phyloP scores from a whole-genome alignment of 2,888 invertebrate species.

The Polymixis flavicincta region DNA sequence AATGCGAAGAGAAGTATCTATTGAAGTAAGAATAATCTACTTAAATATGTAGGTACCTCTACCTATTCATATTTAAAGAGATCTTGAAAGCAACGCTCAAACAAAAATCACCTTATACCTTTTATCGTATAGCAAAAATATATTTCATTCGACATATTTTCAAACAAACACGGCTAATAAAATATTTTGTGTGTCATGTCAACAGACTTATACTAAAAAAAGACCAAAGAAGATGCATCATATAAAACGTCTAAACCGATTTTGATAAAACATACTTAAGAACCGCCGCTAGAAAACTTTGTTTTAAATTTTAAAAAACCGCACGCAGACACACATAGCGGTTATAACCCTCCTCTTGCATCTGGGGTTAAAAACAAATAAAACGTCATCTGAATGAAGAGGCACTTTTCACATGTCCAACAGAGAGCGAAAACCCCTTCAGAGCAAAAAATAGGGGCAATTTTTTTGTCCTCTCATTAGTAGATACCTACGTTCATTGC shows the following conservation, averaged over 20 bases:
- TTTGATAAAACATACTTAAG: too few species aligned
- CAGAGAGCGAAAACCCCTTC: background rate
- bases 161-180: background rate
- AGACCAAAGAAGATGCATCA: background rate
- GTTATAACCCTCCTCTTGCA: too few species aligned
- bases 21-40: background rate
- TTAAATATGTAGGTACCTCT: background rate
- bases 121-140: constrained; percentile 3
- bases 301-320: too few species aligned
- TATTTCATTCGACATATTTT: background rate
- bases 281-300: too few species aligned
- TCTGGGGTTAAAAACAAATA: background rate
- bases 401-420: constrained; percentile 1
- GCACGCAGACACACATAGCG: too few species aligned
- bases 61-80: background rate
- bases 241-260: background rate
- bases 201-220: background rate
- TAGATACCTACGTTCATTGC: background rate
- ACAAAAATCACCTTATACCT: background rate
- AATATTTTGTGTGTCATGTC: constrained; percentile 2
- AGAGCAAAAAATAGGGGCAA: constrained; percentile 3
- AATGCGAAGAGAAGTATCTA: background rate
- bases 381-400: constrained; percentile 14
- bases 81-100: background rate
- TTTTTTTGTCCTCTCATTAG: constrained; percentile 6